Conservation (phyloP, 2,797 vertebrate species). For the Falco concolor region DNA sequence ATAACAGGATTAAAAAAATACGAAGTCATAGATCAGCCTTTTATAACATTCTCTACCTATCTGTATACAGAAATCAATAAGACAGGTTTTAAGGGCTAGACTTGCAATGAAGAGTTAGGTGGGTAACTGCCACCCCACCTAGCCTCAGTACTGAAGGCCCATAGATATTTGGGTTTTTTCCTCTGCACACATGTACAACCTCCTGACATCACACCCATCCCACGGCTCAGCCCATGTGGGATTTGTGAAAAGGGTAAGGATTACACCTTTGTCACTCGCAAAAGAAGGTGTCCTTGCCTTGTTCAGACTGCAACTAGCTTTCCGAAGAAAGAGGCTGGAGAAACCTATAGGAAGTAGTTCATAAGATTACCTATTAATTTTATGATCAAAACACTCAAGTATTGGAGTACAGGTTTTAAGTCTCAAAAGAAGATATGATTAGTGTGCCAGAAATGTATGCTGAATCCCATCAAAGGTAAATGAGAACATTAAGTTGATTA, state of each 20-base stretch:
- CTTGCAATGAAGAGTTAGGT: neutral
- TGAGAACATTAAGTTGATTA: neutral
- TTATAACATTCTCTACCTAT: neutral
- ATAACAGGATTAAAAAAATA: neutral
- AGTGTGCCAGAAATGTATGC: neutral
- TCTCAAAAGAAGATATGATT: neutral
- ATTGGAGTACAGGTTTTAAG: neutral
- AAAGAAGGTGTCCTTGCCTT: neutral
- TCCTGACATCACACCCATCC: neutral
- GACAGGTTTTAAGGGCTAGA: neutral
- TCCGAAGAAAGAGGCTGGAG: neutral
- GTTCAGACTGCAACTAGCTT: neutral
- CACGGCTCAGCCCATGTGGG: neutral
- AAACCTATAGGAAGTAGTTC: neutral
- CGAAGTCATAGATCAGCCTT: neutral
- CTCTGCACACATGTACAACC: accelerated
- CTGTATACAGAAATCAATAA: neutral
- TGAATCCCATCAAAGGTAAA: neutral
- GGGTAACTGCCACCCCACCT: neutral
- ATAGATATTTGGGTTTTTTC: neutral
- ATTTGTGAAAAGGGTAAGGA: neutral
- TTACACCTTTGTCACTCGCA: neutral
- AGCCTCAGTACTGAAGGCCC: neutral
- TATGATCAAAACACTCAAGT: neutral
- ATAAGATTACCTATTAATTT: neutral